phyloP scores from a whole-genome alignment of 1,140 invertebrate genomes.

The Pogonomyrmex californicus region DNA sequence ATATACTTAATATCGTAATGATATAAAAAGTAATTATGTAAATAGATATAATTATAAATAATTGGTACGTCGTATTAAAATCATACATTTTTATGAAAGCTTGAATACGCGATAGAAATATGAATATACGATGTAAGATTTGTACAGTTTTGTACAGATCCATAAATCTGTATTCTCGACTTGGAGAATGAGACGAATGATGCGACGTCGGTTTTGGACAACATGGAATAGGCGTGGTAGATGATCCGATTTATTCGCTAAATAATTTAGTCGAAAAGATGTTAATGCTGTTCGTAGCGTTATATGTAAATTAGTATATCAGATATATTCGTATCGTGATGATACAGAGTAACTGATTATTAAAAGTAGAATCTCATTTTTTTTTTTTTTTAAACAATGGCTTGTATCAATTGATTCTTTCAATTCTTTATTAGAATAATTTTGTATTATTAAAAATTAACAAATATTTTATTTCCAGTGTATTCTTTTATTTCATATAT shows the following conservation, averaged over 20 bases:
- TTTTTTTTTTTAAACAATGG: constrained; percentile 7
- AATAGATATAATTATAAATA: not conserved
- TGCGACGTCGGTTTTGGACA: not conserved
- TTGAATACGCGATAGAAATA: not conserved
- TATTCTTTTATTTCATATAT: not conserved
- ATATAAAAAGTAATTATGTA: too few relatives aligned
- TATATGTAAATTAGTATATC: constrained; percentile 25
- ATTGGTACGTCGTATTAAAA: not conserved
- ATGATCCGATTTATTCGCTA: not conserved
- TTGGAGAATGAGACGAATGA: not conserved
- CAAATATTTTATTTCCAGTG: not conserved
- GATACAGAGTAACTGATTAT: not conserved
- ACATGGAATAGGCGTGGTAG: constrained; percentile 41
- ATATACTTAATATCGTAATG: too few relatives aligned
- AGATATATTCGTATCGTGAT: not conserved
- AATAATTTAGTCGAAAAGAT: not conserved
- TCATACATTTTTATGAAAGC: not conserved
- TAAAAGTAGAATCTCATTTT: not conserved
- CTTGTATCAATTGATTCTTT: not conserved
- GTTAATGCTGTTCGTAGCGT: not conserved
- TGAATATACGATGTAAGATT: not conserved
- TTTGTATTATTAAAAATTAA: not conserved
- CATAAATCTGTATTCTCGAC: not conserved
- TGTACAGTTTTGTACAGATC: not conserved
- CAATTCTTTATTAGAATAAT: not conserved